phyloP scores from a whole-genome alignment of 2,113 vertebrate species.

The Microtus montanus region DNA sequence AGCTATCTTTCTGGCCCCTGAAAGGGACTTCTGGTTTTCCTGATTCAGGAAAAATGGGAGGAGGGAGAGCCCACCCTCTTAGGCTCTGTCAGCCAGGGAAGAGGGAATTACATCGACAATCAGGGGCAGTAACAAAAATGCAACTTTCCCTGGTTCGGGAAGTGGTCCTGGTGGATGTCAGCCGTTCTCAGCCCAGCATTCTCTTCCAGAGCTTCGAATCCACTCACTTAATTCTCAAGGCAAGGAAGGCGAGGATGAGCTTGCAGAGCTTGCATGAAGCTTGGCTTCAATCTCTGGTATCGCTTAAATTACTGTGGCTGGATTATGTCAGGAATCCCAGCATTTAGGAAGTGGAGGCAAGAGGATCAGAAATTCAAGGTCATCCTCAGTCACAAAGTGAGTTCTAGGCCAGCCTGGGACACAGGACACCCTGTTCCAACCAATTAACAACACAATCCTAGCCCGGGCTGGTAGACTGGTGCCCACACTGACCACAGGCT shows the following conservation, averaged over 20 bases:
- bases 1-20: neutral
- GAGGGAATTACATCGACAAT: neutral
- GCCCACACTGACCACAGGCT: rapidly evolving
- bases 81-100: neutral
- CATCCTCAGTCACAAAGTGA: neutral
- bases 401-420: neutral
- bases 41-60: neutral
- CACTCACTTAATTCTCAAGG: neutral
- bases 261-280: neutral
- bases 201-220: neutral
- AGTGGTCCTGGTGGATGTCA: neutral
- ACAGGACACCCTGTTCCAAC: neutral
- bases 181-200: neutral
- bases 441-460: neutral
- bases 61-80: neutral
- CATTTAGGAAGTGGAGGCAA: neutral
- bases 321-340: neutral
- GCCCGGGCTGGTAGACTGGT: neutral
- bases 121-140: neutral
- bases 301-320: no score
- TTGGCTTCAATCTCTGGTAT: neutral
- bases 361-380: neutral
- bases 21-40: neutral
- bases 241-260: no score
- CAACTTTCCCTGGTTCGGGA: neutral